phyloP scores from a whole-genome alignment of 2,888 invertebrate genomes.

The Andrena bucephala region DNA sequence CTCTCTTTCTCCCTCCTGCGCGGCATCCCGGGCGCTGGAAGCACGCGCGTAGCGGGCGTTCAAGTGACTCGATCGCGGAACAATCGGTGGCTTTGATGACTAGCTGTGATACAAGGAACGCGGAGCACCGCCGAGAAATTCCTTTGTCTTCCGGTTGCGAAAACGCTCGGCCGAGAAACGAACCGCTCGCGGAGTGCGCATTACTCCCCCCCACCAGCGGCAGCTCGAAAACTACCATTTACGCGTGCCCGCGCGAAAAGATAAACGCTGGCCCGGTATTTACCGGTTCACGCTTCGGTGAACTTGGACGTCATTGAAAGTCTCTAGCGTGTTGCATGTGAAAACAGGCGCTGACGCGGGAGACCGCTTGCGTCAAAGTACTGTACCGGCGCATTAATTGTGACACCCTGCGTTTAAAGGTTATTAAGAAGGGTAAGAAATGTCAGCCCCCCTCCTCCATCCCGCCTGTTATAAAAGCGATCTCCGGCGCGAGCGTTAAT shows the following conservation, averaged over 20 bases:
- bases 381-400: conserved; percentile 52
- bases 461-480: not conserved
- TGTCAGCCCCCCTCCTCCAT: not conserved
- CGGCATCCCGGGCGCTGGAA: no score
- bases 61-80: no score
- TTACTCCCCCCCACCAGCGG: conserved; percentile 6
- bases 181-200: not conserved
- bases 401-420: conserved; percentile 40
- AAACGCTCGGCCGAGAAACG: not conserved
- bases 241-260: conserved; percentile 41
- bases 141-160: not conserved
- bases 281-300: conserved; percentile 63
- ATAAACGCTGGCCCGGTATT: conserved; percentile 54
- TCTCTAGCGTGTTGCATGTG: conserved; percentile 31
- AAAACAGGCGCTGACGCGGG: conserved; percentile 39
- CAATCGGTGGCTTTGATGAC: no score
- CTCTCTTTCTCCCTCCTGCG: no score
- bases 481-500: not conserved
- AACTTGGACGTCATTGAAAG: conserved; percentile 59
- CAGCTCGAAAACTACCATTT: conserved; percentile 56
- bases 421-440: conserved; percentile 17
- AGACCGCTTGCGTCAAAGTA: conserved; percentile 32
- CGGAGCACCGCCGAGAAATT: no score
- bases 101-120: no score
- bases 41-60: no score